phyloP scores from a whole-genome alignment of 1,140 invertebrate species.

The Leptinotarsa lineolata region DNA sequence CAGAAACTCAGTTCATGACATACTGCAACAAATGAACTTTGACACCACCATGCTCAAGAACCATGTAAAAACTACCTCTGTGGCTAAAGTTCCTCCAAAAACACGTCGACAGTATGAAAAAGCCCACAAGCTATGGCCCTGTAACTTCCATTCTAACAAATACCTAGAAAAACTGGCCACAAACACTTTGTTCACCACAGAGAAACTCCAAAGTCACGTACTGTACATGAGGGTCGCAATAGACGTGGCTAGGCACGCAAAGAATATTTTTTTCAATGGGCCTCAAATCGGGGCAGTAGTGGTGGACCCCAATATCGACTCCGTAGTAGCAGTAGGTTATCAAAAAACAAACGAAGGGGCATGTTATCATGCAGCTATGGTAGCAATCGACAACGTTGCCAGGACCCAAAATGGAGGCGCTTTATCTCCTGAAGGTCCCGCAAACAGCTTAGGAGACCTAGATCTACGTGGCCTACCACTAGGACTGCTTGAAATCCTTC shows the following conservation, averaged over 20 bases:
- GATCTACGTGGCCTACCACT: conserved; percentile 42
- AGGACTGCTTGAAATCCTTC: conserved; percentile 37
- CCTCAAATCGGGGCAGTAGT: conserved; percentile 60
- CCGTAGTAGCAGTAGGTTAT: conserved; percentile 69
- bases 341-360: conserved; percentile 69
- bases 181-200: conserved; percentile 66
- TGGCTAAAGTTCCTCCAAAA: conserved; percentile 66
- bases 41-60: conserved; percentile 61
- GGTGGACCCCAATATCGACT: conserved; percentile 67
- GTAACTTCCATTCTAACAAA: conserved; percentile 82
- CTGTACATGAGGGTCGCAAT: conserved; percentile 67
- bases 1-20: conserved; percentile 56
- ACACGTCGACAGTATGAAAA: conserved; percentile 71
- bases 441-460: conserved; percentile 24
- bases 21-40: conserved; percentile 59
- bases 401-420: conserved; percentile 79
- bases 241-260: conserved; percentile 55
- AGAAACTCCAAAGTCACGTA: conserved; percentile 65
- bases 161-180: conserved; percentile 68
- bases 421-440: conserved; percentile 57
- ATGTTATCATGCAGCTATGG: conserved; percentile 83
- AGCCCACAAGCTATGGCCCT: conserved; percentile 73
- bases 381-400: conserved; percentile 84
- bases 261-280: conserved; percentile 45
- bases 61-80: conserved; percentile 61